A percentile compares a stretch with the other conserved stretches of the same genome.
Conservation (phyloP, 2,888 invertebrate genomes). For the Caenorhabditis virilis region DNA sequence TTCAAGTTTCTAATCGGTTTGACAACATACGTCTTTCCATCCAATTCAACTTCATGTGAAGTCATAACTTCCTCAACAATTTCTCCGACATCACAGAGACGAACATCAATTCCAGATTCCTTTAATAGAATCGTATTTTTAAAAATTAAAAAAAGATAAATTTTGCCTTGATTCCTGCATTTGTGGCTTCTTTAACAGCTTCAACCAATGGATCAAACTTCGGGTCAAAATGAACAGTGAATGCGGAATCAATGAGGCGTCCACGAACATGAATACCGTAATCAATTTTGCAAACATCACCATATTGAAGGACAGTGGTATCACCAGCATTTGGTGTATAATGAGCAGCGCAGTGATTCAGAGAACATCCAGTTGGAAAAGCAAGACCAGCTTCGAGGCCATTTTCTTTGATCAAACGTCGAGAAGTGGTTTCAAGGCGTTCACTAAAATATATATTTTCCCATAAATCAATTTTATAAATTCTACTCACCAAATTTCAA, state of each 20-base stretch:
- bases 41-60: conserved; percentile 94
- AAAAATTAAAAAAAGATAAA: too few relatives aligned
- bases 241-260: conserved; percentile 97
- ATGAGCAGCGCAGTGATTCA: conserved; percentile 98
- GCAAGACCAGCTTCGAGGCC: conserved; percentile 84
- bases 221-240: conserved; percentile 93
- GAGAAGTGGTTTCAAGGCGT: conserved; percentile 87
- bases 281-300: conserved; percentile 87
- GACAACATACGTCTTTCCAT: conserved; percentile 89
- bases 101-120: conserved; percentile 92
- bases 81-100: conserved; percentile 92
- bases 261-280: conserved; percentile 68
- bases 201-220: conserved; percentile 91
- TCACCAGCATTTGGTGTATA: conserved; percentile 99
- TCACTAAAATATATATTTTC: conserved; percentile 73
- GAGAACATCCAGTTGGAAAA: conserved; percentile 97
- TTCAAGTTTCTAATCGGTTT: conserved; percentile 97
- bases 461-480: neutral
- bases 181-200: conserved; percentile 96
- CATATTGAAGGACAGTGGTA: conserved; percentile 87
- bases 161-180: conserved; percentile 96
- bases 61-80: conserved; percentile 98
- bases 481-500: conserved; percentile 81
- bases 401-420: conserved; percentile 89
- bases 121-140: too few relatives aligned